These are phyloP conservation scores for Andrena hattorfiana DNA, from an alignment of 2,888 invertebrate species.

Conservation along the genomic window DNA sequence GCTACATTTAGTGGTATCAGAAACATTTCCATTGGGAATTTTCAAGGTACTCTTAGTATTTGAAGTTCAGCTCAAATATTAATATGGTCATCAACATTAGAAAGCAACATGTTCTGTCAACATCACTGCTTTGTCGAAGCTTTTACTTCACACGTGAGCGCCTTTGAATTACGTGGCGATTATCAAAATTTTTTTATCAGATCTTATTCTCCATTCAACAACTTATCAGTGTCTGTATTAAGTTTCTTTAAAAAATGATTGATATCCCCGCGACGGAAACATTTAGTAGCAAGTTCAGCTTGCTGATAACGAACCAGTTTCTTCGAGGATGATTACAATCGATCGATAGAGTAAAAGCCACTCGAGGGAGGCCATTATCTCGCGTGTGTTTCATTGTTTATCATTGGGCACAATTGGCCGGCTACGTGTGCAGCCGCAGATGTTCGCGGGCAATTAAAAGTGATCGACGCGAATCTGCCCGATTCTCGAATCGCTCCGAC, in stretches of 20 bases:
- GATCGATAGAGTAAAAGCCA: constrained; percentile 33
- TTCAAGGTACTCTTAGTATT: not conserved
- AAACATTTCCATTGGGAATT: not conserved
- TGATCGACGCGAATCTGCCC: constrained; percentile 70
- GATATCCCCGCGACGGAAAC: not conserved
- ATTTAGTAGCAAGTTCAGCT: not conserved
- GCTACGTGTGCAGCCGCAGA: constrained; percentile 52
- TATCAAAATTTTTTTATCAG: too few species aligned
- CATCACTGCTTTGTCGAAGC: too few species aligned
- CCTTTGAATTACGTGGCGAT: too few species aligned
- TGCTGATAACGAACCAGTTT: constrained; percentile 18
- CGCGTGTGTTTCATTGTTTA: constrained; percentile 49
- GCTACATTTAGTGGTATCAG: not conserved
- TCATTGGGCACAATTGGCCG: constrained; percentile 48
- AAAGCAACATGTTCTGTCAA: too few species aligned
- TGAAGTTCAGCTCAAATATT: not conserved
- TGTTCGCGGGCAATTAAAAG: constrained; percentile 72
- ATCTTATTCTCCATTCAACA: not conserved
- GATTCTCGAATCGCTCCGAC: constrained; percentile 48
- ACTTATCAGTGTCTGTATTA: too few species aligned
- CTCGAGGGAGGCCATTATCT: constrained; percentile 44
- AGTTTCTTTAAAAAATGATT: not conserved
- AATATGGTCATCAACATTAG: too few species aligned
- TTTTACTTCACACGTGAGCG: too few species aligned
- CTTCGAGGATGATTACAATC: constrained; percentile 34